Base-by-base conservation (phyloP, 1,140 invertebrate genomes). In the Thaumatotibia leucotreta region DNA sequence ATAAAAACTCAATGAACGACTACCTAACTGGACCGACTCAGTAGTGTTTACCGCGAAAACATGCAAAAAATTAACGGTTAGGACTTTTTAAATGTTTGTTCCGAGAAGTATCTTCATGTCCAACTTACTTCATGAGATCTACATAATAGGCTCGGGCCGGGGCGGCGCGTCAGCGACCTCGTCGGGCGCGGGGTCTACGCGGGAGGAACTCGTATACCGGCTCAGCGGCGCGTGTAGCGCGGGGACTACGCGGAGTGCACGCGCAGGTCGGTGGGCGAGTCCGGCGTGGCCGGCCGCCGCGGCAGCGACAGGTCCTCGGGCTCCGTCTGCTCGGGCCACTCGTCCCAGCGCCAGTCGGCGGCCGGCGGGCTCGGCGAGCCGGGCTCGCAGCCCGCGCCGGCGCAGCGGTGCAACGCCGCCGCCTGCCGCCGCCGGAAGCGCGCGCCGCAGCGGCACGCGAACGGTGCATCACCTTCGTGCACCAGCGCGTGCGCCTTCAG, bases 391-490 rank as follows among this genome's bases (percentile, higher is more conserved):
- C 83, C 69, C 27, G 81, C 54, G 64, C 77, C 69, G 5, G 92
- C 92, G 80, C 97, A 98, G 77, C 97, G 97, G 89, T 98, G 97
- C 73, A 97, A 94, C 72, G 96, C 93, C 2, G 97, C 92, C 75
- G 97, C 97, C 80, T 97, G 96, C 80, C 96, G 93, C 68, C 97
- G 88, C 2, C 96, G 92, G 86, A 97, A 98, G 50, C 95, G 92
- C 61, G 94, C 94, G 5, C 93, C 93, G 79, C 97, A 98, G 5
- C 94, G 92, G 83, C 97, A 98, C 45, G 93, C 93, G 83, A 97
- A 98, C 0, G 97, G 97, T 71, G 97, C 97, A 85, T 97, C 96
- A 8, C 96, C 96, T 68, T 96, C 96, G 88, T 98, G 97, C 35
- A 97, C 96, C 23, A 98, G 88, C 76, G 95, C 93, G 78, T 98